These are phyloP conservation scores for Amyelois transitella DNA, from an alignment of 1,140 invertebrate species.

Conservation along the genomic window DNA sequence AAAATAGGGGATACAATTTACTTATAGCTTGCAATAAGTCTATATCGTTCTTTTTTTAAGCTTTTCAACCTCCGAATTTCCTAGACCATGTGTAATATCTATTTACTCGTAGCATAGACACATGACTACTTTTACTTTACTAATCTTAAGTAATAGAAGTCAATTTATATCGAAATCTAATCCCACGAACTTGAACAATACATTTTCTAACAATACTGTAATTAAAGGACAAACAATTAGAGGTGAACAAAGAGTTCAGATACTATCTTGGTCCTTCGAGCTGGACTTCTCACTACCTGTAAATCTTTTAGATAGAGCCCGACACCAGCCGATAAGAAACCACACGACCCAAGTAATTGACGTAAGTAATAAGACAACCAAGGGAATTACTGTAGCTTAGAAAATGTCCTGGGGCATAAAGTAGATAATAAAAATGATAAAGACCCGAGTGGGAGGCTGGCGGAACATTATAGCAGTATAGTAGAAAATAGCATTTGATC, in stretches of 20 bases:
- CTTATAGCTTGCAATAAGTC: neutral
- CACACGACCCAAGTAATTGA: constrained; percentile 54
- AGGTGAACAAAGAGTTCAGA: constrained; percentile 24
- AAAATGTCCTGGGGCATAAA: constrained; percentile 42
- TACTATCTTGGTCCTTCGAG: constrained; percentile 32
- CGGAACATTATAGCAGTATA: neutral
- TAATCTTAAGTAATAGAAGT: neutral
- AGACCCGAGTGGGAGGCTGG: neutral
- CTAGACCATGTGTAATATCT: neutral
- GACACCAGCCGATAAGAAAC: constrained; percentile 38
- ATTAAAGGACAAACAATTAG: constrained; percentile 17
- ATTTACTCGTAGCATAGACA: no score
- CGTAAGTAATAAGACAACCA: constrained; percentile 44
- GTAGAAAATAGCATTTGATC: neutral
- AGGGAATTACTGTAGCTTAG: constrained; percentile 35
- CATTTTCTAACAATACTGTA: constrained; percentile 11
- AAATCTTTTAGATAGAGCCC: constrained; percentile 49
- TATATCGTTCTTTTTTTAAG: neutral
- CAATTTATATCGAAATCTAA: neutral
- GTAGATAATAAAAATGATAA: constrained; percentile 28
- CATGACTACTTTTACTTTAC: neutral
- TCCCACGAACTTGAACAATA: neutral
- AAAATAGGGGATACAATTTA: no score
- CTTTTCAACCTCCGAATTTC: neutral
- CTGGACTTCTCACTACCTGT: constrained; percentile 44